Percentiles rank a stretch among this genome's conserved stretches.
phyloP scores from a whole-genome alignment of 2,797 vertebrate species.

The Discoglossus pictus region DNA sequence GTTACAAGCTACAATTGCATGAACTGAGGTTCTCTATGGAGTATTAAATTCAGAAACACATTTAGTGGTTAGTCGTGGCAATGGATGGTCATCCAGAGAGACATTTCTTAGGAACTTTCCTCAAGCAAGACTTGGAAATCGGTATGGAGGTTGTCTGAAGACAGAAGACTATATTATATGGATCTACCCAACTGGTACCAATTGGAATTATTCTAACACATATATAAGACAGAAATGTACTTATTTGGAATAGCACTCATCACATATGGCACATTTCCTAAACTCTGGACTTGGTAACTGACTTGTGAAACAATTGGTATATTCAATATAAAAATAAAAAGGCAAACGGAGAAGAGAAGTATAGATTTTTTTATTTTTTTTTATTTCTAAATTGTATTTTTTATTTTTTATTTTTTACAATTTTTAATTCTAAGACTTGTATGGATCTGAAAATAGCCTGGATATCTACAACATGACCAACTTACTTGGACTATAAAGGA shows the following conservation, averaged over 20 bases:
- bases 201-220: conserved; percentile 68
- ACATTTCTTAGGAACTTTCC: conserved; percentile 53
- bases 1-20: conserved; percentile 67
- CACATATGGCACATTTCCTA: conserved; percentile 64
- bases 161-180: conserved; percentile 67
- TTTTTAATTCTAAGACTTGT: too few relatives aligned
- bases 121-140: conserved; percentile 68
- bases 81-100: conserved; percentile 64
- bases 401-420: too few relatives aligned
- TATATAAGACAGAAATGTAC: neutral
- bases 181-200: conserved; percentile 71
- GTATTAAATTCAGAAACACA: too few relatives aligned
- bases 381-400: too few relatives aligned
- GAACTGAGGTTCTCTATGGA: conserved; percentile 66
- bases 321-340: neutral
- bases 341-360: neutral
- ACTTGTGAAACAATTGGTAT: conserved; percentile 4
- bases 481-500: conserved; percentile 55
- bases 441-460: conserved; percentile 73
- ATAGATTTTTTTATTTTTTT: conserved; percentile 51
- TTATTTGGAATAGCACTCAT: conserved; percentile 47
- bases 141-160: conserved; percentile 67
- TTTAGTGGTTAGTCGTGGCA: conserved; percentile 58
- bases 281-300: conserved; percentile 5
- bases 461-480: conserved; percentile 69